Conservation (phyloP, 2,888 invertebrate species). For the Tribolium freemani region DNA sequence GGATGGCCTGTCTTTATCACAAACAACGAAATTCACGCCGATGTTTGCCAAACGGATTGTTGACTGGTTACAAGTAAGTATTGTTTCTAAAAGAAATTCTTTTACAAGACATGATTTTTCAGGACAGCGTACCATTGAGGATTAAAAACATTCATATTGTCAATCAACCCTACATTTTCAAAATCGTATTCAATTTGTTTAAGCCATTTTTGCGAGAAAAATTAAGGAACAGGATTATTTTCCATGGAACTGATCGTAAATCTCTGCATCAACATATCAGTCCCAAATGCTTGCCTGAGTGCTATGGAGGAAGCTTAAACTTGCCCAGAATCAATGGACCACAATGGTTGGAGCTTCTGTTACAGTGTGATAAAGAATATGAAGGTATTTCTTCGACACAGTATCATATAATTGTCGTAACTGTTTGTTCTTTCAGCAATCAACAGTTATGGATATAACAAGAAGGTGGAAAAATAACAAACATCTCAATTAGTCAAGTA, state of each 20-base stretch:
- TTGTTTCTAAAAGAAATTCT: too few species aligned
- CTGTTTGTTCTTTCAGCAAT: slow-evolving; percentile 60
- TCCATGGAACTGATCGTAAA: slow-evolving; percentile 84
- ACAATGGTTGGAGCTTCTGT: slow-evolving; percentile 81
- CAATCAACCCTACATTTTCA: slow-evolving; percentile 92
- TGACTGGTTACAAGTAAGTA: slow-evolving; percentile 81
- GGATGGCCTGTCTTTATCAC: slow-evolving; percentile 85
- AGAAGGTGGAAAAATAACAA: slow-evolving; percentile 63
- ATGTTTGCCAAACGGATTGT: slow-evolving; percentile 87
- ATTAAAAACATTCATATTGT: slow-evolving; percentile 90
- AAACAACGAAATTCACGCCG: slow-evolving; percentile 89
- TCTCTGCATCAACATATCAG: slow-evolving; percentile 80
- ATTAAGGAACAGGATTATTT: slow-evolving; percentile 82
- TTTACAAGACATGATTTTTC: slow-evolving; percentile 52
- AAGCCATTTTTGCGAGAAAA: slow-evolving; percentile 93
- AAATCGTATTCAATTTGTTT: slow-evolving; percentile 89
- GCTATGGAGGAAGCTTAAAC: slow-evolving; percentile 81
- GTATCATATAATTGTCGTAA: slow-evolving; percentile 3
- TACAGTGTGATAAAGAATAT: slow-evolving; percentile 82
- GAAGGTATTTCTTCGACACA: slow-evolving; percentile 70
- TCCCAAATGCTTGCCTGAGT: slow-evolving; percentile 78
- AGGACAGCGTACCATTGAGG: slow-evolving; percentile 88
- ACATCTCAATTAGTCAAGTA: not conserved
- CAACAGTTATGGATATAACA: slow-evolving; percentile 82
- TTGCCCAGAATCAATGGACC: slow-evolving; percentile 78